These are phyloP conservation scores for Agrochola macilenta DNA, from an alignment of 2,888 invertebrate species.

Conservation along the genomic window DNA sequence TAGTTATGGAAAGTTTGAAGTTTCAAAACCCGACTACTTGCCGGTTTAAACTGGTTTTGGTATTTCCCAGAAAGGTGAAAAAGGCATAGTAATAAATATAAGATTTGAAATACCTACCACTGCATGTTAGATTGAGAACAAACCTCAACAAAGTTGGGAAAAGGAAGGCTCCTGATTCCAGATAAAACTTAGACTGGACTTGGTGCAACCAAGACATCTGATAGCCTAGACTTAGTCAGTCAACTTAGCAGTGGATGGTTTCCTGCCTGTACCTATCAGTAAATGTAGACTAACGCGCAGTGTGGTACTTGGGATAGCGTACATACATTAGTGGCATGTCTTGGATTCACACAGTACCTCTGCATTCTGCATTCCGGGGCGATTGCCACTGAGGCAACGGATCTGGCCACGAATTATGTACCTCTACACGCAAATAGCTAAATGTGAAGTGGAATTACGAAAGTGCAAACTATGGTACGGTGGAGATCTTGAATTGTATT, in stretches of 20 bases:
- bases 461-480: not conserved
- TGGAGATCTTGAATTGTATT: not conserved
- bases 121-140: conserved; percentile 2
- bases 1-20: not conserved
- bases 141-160: not conserved
- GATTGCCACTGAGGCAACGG: conserved; percentile 30
- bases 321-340: conserved; percentile 38
- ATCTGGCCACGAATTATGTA: conserved; percentile 38
- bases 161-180: not conserved
- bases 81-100: not conserved
- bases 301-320: conserved; percentile 23
- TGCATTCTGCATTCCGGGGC: conserved; percentile 54
- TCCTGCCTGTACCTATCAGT: conserved; percentile 7
- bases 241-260: conserved; percentile 21
- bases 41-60: not conserved
- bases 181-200: conserved; percentile 32
- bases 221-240: conserved; percentile 12
- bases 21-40: not conserved
- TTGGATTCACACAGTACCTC: conserved; percentile 36
- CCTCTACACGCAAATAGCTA: conserved; percentile 20
- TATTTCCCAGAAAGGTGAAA: not conserved
- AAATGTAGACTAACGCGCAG: conserved; percentile 7
- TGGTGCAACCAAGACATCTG: conserved; percentile 4
- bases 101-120: not conserved
- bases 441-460: conserved; percentile 35